phyloP scores from a whole-genome alignment of 1,140 invertebrate species.

The Lepidurus packardi region DNA sequence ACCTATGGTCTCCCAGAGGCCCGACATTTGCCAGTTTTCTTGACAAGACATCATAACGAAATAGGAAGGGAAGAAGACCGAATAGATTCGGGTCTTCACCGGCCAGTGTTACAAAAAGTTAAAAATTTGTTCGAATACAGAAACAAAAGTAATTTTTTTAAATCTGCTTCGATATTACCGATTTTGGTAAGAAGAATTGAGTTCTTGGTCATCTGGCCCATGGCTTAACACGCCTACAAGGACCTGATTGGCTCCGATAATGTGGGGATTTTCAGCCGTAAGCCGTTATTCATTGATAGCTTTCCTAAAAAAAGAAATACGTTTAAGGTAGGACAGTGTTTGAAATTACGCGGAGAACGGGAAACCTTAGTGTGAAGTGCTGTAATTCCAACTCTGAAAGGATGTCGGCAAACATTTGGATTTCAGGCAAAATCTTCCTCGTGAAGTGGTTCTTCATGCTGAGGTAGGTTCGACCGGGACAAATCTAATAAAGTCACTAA shows the following conservation, averaged over 20 bases:
- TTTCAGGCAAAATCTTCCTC: no score
- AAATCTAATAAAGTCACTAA: no score
- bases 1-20: conserved; percentile 72
- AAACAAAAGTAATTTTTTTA: no score
- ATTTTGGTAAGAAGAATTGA: conserved; percentile 86
- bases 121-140: background rate
- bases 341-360: no score
- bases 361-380: no score
- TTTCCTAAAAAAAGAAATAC: no score
- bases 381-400: no score
- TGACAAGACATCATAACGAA: conserved; percentile 75
- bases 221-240: conserved; percentile 71
- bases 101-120: conserved; percentile 60
- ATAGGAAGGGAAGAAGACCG: conserved; percentile 95
- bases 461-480: no score
- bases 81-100: conserved; percentile 54
- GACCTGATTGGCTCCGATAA: conserved; percentile 77
- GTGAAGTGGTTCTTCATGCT: no score
- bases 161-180: conserved; percentile 47
- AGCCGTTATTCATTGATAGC: no score
- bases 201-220: conserved; percentile 69
- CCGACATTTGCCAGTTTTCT: conserved; percentile 71
- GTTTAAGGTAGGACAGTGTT: no score
- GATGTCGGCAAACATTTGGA: no score
- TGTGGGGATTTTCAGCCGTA: conserved; percentile 91